Evolutionary conservation across 2,113 vertebrate genomes (phyloP).

Genomic region (Mirounga angustirostris): DNA sequence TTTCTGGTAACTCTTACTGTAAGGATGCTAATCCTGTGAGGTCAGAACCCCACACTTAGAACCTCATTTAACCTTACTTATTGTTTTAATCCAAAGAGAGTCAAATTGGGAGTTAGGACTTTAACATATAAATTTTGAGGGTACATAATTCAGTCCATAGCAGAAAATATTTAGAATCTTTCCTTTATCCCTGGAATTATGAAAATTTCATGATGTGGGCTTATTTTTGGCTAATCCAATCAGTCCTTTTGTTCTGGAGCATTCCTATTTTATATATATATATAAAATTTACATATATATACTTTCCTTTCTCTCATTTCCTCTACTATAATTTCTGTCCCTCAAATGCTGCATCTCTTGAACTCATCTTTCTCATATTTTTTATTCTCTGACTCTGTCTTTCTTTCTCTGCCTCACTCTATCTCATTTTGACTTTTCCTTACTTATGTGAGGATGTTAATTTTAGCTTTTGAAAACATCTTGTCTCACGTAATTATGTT

Average conservation of each 20-base stretch:
- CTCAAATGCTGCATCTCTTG: not conserved
- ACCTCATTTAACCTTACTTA: not conserved
- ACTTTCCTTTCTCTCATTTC: not conserved
- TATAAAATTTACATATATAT: not conserved
- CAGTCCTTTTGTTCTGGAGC: not conserved
- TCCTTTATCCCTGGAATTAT: not conserved
- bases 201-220: not conserved
- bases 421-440: not conserved
- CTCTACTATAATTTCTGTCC: not conserved
- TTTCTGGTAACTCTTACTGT: not conserved
- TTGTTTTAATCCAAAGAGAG: not conserved
- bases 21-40: not conserved
- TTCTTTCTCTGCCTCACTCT: not conserved
- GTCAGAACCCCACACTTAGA: not conserved
- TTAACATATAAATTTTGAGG: not conserved
- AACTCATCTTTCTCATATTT: not conserved
- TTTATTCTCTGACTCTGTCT: not conserved
- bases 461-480: not conserved
- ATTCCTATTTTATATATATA: not conserved
- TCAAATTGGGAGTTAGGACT: not conserved
- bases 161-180: not conserved
- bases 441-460: not conserved
- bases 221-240: not conserved
- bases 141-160: not conserved
- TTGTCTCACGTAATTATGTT: not conserved